phyloP scores from a whole-genome alignment of 2,888 invertebrate species.

The Agapetus fuscipes region DNA sequence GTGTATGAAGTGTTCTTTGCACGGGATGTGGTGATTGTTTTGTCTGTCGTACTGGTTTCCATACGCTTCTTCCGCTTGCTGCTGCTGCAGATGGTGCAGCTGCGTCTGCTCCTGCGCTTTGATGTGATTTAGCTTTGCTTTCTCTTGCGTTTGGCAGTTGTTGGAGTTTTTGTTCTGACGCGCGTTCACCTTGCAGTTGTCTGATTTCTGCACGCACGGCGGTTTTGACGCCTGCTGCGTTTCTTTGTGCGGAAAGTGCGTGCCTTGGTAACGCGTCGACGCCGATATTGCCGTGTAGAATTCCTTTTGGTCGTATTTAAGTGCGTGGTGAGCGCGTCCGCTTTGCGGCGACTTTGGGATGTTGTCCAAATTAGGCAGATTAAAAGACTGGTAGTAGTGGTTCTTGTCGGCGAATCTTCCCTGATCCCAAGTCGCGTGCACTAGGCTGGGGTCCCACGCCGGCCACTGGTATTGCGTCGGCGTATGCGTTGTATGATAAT shows the following conservation, averaged over 20 bases:
- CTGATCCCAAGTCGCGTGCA: conserved; percentile 46
- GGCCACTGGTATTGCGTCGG: conserved; percentile 56
- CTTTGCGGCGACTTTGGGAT: conserved; percentile 52
- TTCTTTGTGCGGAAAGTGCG: conserved; percentile 35
- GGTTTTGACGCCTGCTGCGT: conserved; percentile 34
- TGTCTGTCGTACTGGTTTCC: conserved; percentile 33
- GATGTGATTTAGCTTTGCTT: conserved; percentile 39
- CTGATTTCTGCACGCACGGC: conserved; percentile 35
- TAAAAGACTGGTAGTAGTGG: conserved; percentile 46
- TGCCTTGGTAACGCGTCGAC: conserved; percentile 33
- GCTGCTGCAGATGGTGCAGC: no score
- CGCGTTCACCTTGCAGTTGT: conserved; percentile 32
- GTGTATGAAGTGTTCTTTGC: no score
- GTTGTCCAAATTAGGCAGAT: conserved; percentile 48
- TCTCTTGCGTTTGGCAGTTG: conserved; percentile 40
- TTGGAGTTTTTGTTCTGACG: conserved; percentile 40
- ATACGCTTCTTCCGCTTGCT: no score
- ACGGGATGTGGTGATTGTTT: conserved; percentile 22
- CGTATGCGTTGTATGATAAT: conserved; percentile 52
- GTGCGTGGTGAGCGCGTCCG: conserved; percentile 47
- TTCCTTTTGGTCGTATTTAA: conserved; percentile 42
- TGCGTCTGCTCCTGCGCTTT: conserved; percentile 33
- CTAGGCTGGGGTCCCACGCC: conserved; percentile 44
- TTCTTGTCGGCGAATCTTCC: conserved; percentile 43
- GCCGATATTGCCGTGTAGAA: conserved; percentile 39